Base-by-base conservation (phyloP, 2,797 vertebrate genomes). In the Coregonus suidteri region DNA sequence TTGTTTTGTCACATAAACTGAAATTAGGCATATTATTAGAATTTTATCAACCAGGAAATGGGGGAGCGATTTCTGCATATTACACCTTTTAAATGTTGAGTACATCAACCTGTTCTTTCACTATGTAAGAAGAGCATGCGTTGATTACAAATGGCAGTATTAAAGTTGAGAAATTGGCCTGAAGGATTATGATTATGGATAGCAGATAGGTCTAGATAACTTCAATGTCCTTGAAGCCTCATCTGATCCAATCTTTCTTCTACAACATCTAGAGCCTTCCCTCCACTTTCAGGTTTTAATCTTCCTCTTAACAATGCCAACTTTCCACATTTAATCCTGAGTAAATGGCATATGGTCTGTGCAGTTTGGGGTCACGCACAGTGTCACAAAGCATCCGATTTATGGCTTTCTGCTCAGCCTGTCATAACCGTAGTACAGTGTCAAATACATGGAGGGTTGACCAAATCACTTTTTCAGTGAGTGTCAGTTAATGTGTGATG, bases 311-410 rank as follows among this genome's bases (percentile, higher is more conserved):
- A 71, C 66, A 67, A 79, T 81, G 54, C 47, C 62, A 77, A 77
- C 52, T 81, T 82, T 71, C 78, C 65, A n/a, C 76, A 18, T 59
- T 71, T 89, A 85, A 87, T 90, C 84, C 85, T 20, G 75, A 84
- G 20, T 82, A 41, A 75, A 83, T 86, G 85, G 77, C 88, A 89
- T 83, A 80, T 81, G 86, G 85, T 77, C 83, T 62, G 54, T 79
- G 66, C 85, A 84, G 86, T 90, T 85, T 84, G 82, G 75, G 89
- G 84, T 88, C 85, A 75, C 67, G 4, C 62, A 54, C 51, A 2
- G 62, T 83, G 86, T 83, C 84, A 81, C 74, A 68, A 71, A 82
- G 64, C 75, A 78, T 80, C 81, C 70, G 85, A 82, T 79, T 20
- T 47, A 31, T 74, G 4, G 74, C 59, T 64, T 51, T 54, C 41